Conservation (phyloP, 2,888 invertebrate genomes). For the Pammene fasciana region DNA sequence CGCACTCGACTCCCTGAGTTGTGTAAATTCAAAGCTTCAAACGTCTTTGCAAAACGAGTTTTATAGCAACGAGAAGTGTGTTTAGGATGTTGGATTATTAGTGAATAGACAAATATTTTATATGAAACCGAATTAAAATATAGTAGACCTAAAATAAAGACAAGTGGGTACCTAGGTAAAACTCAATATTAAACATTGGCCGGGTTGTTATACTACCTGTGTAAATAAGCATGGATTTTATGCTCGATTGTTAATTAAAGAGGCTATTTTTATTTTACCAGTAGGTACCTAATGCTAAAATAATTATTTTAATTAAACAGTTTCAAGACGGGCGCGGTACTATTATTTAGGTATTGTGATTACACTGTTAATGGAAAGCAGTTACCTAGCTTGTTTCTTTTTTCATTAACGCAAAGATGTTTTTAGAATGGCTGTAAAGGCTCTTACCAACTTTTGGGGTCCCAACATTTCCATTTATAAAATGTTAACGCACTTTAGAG, state of each 20-base stretch:
- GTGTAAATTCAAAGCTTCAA: conserved; percentile 22
- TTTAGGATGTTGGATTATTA: background rate
- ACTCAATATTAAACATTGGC: too few species aligned
- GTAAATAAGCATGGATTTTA: too few species aligned
- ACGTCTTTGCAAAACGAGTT: conserved; percentile 12
- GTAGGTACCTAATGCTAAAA: too few species aligned
- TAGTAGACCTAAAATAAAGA: too few species aligned
- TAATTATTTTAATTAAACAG: background rate
- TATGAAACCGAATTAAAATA: background rate
- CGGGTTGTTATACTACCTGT: too few species aligned
- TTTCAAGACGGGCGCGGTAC: background rate
- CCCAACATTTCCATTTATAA: conserved; percentile 25
- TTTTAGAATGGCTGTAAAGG: conserved; percentile 7
- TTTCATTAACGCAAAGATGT: background rate
- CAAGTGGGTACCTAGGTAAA: too few species aligned
- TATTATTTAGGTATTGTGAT: background rate
- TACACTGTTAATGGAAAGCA: conserved; percentile 4
- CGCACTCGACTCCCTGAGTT: conserved; percentile 7
- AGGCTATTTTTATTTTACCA: too few species aligned
- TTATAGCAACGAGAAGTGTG: background rate
- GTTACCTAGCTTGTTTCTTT: background rate
- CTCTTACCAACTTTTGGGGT: conserved; percentile 19
- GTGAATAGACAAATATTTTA: background rate
- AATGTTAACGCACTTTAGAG: conserved; percentile 37
- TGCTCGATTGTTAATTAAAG: too few species aligned